Base-by-base conservation (phyloP, 2,888 invertebrate species). In the Lasius platythorax region DNA sequence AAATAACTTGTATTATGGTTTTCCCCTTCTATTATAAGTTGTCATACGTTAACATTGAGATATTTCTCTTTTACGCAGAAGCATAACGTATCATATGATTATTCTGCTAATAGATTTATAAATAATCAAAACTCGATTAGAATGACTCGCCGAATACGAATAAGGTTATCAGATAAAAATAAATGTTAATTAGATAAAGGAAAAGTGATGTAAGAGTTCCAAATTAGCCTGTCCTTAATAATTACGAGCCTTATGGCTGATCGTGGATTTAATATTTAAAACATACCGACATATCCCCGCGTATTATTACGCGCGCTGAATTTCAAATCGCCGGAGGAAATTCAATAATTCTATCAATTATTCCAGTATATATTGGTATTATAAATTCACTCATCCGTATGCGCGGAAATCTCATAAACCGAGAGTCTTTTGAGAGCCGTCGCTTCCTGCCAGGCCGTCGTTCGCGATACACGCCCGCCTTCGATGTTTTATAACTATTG, bases 361-460 rank as follows among this genome's bases (percentile, higher is more conserved):
- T 76, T 37, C 46, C 15, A 46, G 8, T n/a, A 40, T 61, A 74
- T 43, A 43, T 18, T 30, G 12, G 11, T 50, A 66, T 76, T 28
- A 53, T 66, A 76, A 66, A 76, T 76, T 66, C 2, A 66, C 18
- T 72, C n/a, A 73, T 50, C 56, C 67, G 46, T 67, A 53, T 53
- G 75, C 81, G 64, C 66, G 75, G 73, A 82, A 86, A 82, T 46
- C 84, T 88, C 86, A 33, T 84, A 88, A 88, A 88, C 56, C 63
- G 18, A 50, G 68, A 78, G 46, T 86, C 73, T 88, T 61, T 82
- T 79, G 63, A 50, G 72, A 61, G 46, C n/a, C 15, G 81, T 72
- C 76, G 76, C 78, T 83, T 85, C 73, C 74, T 78, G 50, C 70
- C 43, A 50, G 72, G 76, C 28, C 33, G 28, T 40, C n/a, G 50